Conservation (phyloP, 2,797 vertebrate genomes). For the Enteromius afrohamiltoni region DNA sequence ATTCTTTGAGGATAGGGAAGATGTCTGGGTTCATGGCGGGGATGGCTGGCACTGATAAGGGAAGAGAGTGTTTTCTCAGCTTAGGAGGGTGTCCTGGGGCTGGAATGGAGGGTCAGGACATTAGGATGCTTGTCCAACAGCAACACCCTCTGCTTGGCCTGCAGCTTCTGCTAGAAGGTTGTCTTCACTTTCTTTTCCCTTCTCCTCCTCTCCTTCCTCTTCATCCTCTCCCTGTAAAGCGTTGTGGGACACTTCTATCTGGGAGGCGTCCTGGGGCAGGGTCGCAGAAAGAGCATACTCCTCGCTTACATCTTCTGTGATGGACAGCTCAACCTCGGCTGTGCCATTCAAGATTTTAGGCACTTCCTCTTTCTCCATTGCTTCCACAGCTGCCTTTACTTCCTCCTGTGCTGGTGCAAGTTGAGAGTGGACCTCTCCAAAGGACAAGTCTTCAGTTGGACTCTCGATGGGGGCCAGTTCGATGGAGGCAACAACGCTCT, state of each 20-base stretch:
- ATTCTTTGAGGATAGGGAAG: conserved; percentile 21
- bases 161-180: conserved; percentile 22
- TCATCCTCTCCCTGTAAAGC: conserved; percentile 31
- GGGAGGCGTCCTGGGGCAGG: conserved; percentile 59
- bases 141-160: conserved; percentile 30
- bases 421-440: conserved; percentile 76
- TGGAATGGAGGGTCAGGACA: conserved; percentile 16
- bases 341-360: conserved; percentile 44
- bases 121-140: conserved; percentile 49
- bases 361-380: conserved; percentile 64
- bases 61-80: conserved; percentile 27
- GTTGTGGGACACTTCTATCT: conserved; percentile 32
- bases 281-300: conserved; percentile 64
- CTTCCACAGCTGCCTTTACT: conserved; percentile 59
- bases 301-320: conserved; percentile 58
- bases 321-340: conserved; percentile 50
- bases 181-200: conserved; percentile 32
- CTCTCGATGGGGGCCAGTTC: conserved; percentile 71
- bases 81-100: conserved; percentile 19
- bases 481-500: conserved; percentile 59
- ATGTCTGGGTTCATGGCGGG: conserved; percentile 15
- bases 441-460: conserved; percentile 69
- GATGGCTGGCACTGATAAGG: conserved; percentile 36
- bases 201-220: conserved; percentile 48
- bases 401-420: conserved; percentile 69